These are phyloP conservation scores for Acanthococcus lagerstroemiae DNA, from an alignment of 2,888 invertebrate species.

Conservation along the genomic window DNA sequence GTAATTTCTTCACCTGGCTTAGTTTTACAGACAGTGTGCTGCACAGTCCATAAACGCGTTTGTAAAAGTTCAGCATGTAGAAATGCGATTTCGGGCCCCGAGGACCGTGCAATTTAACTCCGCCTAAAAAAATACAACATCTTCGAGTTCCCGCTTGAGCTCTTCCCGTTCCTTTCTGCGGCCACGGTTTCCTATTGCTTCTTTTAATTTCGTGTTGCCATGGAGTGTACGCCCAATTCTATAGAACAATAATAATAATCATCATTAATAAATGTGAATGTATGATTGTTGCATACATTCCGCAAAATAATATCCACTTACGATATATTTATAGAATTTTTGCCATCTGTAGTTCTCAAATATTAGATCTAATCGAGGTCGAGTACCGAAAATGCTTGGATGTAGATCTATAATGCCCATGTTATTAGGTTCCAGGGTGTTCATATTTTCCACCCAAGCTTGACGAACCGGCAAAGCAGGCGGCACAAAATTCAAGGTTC, in stretches of 20 bases:
- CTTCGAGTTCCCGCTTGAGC: slow-evolving; percentile 87
- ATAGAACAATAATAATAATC: slow-evolving; percentile 23
- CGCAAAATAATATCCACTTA: slow-evolving; percentile 41
- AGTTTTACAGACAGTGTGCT: slow-evolving; percentile 79
- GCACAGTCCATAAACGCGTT: slow-evolving; percentile 68
- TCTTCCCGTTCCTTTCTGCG: slow-evolving; percentile 84
- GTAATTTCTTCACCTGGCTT: slow-evolving; percentile 50
- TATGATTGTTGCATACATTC: slow-evolving; percentile 5
- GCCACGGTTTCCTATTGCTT: slow-evolving; percentile 91
- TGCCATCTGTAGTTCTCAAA: slow-evolving; percentile 84
- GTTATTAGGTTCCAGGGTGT: slow-evolving; percentile 63
- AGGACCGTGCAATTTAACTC: slow-evolving; percentile 77
- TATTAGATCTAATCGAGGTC: slow-evolving; percentile 78
- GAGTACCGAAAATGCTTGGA: slow-evolving; percentile 71
- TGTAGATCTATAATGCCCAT: slow-evolving; percentile 81
- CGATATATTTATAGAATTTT: slow-evolving; percentile 63
- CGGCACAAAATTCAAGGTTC: neutral
- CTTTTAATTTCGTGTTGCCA: slow-evolving; percentile 65
- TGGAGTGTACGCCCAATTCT: slow-evolving; percentile 65
- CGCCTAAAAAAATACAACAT: slow-evolving; percentile 74
- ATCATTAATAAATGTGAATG: no score
- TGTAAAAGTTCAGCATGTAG: slow-evolving; percentile 78
- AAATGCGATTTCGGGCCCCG: slow-evolving; percentile 82
- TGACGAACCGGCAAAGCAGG: slow-evolving; percentile 45
- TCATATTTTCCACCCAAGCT: slow-evolving; percentile 78